A percentile compares a stretch with the other conserved stretches of the same genome.
phyloP scores from a whole-genome alignment of 2,888 invertebrate genomes.

The Perdita meconis region DNA sequence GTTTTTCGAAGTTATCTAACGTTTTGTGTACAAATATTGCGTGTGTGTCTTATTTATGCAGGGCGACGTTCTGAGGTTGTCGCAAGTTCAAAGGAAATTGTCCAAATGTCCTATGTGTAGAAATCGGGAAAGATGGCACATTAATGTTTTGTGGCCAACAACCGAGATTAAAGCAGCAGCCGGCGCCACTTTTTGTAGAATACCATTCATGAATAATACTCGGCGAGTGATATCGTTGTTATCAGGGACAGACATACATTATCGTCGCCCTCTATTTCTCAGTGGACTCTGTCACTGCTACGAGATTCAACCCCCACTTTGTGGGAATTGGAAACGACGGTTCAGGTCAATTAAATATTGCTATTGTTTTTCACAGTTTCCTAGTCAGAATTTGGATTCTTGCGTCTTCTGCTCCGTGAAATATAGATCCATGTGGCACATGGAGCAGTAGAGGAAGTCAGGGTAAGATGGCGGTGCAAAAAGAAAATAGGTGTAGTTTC shows the following conservation, averaged over 20 bases:
- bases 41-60: too few species aligned
- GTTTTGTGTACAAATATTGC: background rate
- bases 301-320: background rate
- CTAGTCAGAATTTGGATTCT: background rate
- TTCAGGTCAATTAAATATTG: background rate
- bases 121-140: conserved; percentile 8
- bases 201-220: conserved; percentile 25
- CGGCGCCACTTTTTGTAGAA: conserved; percentile 15
- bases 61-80: too few species aligned
- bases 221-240: conserved; percentile 8
- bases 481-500: too few species aligned
- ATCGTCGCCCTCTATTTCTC: background rate
- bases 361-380: background rate
- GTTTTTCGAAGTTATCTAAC: background rate
- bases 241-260: conserved; percentile 4
- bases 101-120: too few species aligned
- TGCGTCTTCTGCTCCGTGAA: background rate
- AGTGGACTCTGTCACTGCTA: background rate
- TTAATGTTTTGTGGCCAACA: conserved; percentile 6
- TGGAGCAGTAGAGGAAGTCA: background rate
- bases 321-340: background rate
- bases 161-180: conserved; percentile 12
- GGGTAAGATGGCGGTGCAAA: too few species aligned
- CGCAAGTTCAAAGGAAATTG: too few species aligned
- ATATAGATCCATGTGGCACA: background rate